Conservation (phyloP, 2,888 invertebrate species). For the Leucophenga montana region DNA sequence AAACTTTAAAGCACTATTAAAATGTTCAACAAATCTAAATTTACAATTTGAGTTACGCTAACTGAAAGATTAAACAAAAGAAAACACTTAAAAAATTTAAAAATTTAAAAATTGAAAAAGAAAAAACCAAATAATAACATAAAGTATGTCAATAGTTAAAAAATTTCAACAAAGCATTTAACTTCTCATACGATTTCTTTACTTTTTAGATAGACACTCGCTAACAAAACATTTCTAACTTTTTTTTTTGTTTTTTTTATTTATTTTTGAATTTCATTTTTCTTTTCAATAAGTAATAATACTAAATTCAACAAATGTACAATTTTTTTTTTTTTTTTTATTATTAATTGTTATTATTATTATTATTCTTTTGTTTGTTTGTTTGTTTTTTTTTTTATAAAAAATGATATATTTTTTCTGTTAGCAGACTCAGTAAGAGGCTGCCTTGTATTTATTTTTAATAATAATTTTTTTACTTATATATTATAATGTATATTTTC, state of each 20-base stretch:
- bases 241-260: constrained; percentile 3
- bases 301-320: constrained; percentile 25
- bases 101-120: background rate
- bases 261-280: constrained; percentile 1
- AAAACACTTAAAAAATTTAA: background rate
- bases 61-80: background rate
- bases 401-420: constrained; percentile 30
- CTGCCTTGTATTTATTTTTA: constrained; percentile 13
- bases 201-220: constrained; percentile 5
- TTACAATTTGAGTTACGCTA: too few species aligned
- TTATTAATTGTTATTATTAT: constrained; percentile 20
- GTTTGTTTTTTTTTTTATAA: constrained; percentile 32
- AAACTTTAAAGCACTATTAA: too few species aligned
- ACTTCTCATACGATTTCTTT: background rate
- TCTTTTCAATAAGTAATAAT: constrained; percentile 12
- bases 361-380: constrained; percentile 21
- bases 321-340: constrained; percentile 5
- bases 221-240: constrained; percentile 4
- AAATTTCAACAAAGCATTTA: background rate
- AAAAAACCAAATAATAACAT: background rate
- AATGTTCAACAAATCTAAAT: background rate
- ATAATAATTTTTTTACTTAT: constrained; percentile 41
- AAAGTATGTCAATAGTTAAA: background rate
- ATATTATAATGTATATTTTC: constrained; percentile 47
- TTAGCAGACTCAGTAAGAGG: constrained; percentile 3